Evolutionary conservation across 2,888 invertebrate genomes (phyloP).

Genomic region (Luperina testacea): DNA sequence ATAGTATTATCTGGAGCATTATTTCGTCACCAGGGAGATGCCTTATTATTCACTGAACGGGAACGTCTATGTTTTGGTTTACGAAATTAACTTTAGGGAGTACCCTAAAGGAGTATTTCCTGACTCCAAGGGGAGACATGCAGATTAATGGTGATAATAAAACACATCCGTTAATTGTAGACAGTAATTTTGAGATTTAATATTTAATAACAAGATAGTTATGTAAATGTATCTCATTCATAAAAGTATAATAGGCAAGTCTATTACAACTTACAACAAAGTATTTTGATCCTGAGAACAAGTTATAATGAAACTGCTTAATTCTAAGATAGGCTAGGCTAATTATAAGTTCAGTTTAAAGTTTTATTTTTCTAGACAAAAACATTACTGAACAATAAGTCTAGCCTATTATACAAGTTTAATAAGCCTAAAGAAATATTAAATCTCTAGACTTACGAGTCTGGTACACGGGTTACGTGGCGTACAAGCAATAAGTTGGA

Average conservation of each 20-base stretch:
- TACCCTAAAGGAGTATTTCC: slow-evolving; percentile 77
- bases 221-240: not conserved
- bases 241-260: not conserved
- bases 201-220: slow-evolving; percentile 52
- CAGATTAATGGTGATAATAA: slow-evolving; percentile 83
- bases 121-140: slow-evolving; percentile 74
- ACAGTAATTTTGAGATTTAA: slow-evolving; percentile 66
- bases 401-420: not conserved
- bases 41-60: slow-evolving; percentile 83
- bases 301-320: not conserved
- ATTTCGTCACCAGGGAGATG: slow-evolving; percentile 83
- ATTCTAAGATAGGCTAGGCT: not conserved
- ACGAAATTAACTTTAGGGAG: slow-evolving; percentile 82
- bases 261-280: not conserved
- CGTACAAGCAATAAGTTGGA: slow-evolving; percentile 69
- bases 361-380: not conserved
- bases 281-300: not conserved
- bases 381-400: slow-evolving; percentile 3
- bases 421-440: slow-evolving; percentile 31
- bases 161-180: slow-evolving; percentile 78
- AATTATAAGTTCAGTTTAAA: not conserved
- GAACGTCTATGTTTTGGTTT: slow-evolving; percentile 83
- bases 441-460: slow-evolving; percentile 14
- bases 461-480: slow-evolving; percentile 28
- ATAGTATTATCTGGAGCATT: slow-evolving; percentile 73